These are phyloP conservation scores for Marcusenius ussheri DNA, from an alignment of 2,113 vertebrate species.

Conservation along the genomic window DNA sequence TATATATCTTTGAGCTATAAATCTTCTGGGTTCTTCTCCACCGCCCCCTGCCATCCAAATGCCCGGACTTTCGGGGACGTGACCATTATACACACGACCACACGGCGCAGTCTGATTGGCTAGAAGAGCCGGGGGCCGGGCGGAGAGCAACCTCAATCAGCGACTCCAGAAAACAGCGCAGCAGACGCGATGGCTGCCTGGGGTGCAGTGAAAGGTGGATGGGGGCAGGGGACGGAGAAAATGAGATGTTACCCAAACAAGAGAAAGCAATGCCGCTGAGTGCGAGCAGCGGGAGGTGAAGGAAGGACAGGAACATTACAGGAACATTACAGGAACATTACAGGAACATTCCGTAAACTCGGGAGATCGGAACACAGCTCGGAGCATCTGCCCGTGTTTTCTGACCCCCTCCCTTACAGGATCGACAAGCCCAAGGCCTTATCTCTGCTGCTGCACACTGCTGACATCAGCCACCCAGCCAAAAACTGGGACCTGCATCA, in stretches of 20 bases:
- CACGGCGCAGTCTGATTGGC: neutral
- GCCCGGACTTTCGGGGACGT: neutral
- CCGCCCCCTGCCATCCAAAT: neutral
- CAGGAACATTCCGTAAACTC: neutral
- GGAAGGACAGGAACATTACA: neutral
- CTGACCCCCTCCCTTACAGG: slow-evolving; percentile 48
- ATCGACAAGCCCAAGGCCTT: slow-evolving; percentile 95
- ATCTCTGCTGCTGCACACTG: slow-evolving; percentile 89
- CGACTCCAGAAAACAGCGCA: neutral
- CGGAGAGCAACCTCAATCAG: neutral
- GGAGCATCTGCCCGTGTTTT: neutral
- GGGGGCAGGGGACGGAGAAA: neutral
- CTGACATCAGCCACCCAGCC: slow-evolving; percentile 96
- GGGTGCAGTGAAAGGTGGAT: neutral
- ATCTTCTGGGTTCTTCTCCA: neutral
- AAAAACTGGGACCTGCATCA: slow-evolving; percentile 92
- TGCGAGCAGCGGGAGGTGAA: neutral
- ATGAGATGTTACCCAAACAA: neutral
- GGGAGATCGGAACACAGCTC: neutral
- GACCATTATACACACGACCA: neutral
- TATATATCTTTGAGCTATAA: neutral
- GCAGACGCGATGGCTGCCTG: neutral
- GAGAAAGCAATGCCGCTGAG: neutral
- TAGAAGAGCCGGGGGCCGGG: neutral
- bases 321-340: neutral